Evolutionary conservation across 2,888 invertebrate genomes (phyloP).

Genomic region (Tetragnatha montana): DNA sequence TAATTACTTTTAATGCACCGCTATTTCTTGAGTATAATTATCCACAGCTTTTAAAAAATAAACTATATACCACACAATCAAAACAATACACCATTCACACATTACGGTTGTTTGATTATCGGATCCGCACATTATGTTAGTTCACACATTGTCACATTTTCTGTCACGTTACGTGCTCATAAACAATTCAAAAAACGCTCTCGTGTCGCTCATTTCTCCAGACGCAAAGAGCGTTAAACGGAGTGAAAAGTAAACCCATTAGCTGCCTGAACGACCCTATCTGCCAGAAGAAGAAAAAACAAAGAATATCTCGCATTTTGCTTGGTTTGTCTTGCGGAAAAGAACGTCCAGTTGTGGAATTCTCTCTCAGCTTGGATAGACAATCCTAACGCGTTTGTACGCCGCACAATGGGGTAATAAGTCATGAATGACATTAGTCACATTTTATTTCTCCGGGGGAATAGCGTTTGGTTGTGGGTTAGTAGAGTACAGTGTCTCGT

Average conservation of each 20-base stretch:
- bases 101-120: no score
- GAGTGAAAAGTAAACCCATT: background rate
- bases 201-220: no score
- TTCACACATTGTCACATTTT: no score
- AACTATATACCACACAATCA: no score
- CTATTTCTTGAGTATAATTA: no score
- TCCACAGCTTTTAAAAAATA: no score
- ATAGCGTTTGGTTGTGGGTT: background rate
- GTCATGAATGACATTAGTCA: background rate
- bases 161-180: no score
- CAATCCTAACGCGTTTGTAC: background rate
- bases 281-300: background rate
- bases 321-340: conserved; percentile 20
- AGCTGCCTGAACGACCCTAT: background rate
- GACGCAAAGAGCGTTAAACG: background rate
- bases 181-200: no score
- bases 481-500: background rate
- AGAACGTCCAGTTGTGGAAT: background rate
- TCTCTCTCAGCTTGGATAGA: background rate
- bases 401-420: background rate
- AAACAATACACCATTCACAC: no score
- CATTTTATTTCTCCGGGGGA: background rate
- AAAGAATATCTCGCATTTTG: background rate
- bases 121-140: no score
- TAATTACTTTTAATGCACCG: no score